phyloP scores from a whole-genome alignment of 2,888 invertebrate genomes.

The Schrankia costaestrigalis region DNA sequence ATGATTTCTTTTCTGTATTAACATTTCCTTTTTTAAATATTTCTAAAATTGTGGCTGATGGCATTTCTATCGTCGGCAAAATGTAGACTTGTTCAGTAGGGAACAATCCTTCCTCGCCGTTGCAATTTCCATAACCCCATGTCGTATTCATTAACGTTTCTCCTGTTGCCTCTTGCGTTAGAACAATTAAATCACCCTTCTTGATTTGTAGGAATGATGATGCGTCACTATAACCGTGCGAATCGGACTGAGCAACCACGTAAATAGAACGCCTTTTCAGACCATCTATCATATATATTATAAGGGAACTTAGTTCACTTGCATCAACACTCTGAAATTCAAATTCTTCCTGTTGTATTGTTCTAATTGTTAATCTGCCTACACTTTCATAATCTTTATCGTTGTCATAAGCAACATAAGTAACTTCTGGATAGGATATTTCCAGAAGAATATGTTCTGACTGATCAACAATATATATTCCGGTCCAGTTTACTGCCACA shows the following conservation, averaged over 20 bases:
- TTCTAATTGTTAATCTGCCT: constrained; percentile 87
- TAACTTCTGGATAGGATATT: constrained; percentile 92
- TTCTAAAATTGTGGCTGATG: constrained; percentile 84
- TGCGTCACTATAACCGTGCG: constrained; percentile 77
- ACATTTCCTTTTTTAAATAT: constrained; percentile 82
- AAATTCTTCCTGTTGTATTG: constrained; percentile 93
- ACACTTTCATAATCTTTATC: constrained; percentile 72
- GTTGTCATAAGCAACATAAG: constrained; percentile 84
- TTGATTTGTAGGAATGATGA: constrained; percentile 81
- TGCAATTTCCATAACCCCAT: constrained; percentile 87
- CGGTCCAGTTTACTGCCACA: constrained; percentile 96
- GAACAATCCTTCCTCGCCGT: constrained; percentile 89
- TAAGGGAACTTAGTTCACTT: constrained; percentile 89
- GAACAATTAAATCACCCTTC: constrained; percentile 90
- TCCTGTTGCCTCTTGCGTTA: constrained; percentile 88
- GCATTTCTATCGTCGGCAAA: constrained; percentile 89
- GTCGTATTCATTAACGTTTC: constrained; percentile 86
- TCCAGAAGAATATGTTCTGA: constrained; percentile 94
- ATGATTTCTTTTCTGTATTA: constrained; percentile 61
- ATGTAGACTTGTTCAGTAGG: constrained; percentile 93
- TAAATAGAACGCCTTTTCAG: constrained; percentile 92
- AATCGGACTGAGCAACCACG: constrained; percentile 86
- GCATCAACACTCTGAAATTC: constrained; percentile 94
- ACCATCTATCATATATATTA: constrained; percentile 92
- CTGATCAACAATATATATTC: constrained; percentile 95